Evolutionary conservation across 2,113 vertebrate species (phyloP).

Genomic region (Dasyornis broadbenti): DNA sequence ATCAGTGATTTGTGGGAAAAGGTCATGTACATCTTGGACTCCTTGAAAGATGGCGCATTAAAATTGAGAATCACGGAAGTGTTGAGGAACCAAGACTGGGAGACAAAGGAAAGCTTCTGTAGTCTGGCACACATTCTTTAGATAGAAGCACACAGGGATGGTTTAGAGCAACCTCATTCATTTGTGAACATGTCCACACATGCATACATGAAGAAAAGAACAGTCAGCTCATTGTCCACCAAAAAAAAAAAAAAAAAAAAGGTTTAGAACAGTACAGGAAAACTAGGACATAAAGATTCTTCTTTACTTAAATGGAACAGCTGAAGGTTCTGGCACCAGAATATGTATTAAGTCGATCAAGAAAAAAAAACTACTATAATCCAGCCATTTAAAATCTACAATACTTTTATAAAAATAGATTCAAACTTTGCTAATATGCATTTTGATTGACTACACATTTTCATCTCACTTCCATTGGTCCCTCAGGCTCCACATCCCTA

Average conservation of each 20-base stretch:
- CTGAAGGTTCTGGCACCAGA: neutral
- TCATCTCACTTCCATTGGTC: neutral
- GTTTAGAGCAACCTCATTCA: neutral
- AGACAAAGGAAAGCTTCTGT: neutral
- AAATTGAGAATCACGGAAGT: neutral
- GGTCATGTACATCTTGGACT: neutral
- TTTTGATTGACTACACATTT: slow-evolving; percentile 22
- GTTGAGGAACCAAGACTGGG: neutral
- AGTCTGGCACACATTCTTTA: neutral
- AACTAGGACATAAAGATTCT: neutral
- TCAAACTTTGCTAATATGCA: slow-evolving; percentile 32
- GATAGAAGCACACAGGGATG: neutral
- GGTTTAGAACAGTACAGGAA: neutral
- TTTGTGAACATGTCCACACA: neutral
- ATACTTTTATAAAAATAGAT: neutral
- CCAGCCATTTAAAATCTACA: neutral
- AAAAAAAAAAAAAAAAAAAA: no score
- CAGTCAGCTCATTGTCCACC: neutral
- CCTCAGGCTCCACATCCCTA: neutral
- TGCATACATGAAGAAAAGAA: neutral
- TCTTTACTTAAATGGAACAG: neutral
- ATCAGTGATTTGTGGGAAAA: neutral
- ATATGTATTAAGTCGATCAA: neutral
- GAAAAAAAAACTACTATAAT: neutral
- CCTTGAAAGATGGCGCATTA: neutral